A percentile compares a stretch with the other conserved stretches of the same genome.
Conservation (phyloP, 2,888 invertebrate species). For the Tricholauxania praeusta region DNA sequence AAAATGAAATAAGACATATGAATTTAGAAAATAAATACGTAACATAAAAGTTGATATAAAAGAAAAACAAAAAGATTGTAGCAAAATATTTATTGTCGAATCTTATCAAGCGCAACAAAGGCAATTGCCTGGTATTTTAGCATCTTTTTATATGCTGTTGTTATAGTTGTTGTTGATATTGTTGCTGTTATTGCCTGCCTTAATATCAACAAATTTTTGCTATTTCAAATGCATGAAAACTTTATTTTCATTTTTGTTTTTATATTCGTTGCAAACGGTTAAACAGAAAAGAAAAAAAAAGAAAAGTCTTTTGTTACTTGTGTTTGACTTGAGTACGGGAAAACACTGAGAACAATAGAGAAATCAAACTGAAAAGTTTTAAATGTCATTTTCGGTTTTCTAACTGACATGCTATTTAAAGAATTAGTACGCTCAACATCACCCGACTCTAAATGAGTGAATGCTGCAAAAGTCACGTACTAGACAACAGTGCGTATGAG, state of each 20-base stretch:
- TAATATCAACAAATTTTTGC: background rate
- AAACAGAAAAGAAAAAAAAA: background rate
- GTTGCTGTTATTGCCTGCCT: background rate
- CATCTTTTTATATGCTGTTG: background rate
- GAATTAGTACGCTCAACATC: too few relatives aligned
- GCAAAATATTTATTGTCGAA: conserved; percentile 8
- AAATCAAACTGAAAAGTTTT: too few relatives aligned
- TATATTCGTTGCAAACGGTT: conserved; percentile 5
- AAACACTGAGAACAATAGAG: too few relatives aligned
- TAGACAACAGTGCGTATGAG: too few relatives aligned
- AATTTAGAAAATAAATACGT: background rate
- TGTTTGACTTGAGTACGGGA: too few relatives aligned
- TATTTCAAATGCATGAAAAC: conserved; percentile 6
- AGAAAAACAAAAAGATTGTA: conserved; percentile 4
- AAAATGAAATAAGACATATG: background rate
- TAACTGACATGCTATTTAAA: too few relatives aligned
- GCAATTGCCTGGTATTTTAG: conserved; percentile 11
- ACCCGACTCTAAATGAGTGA: too few relatives aligned
- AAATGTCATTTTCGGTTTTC: too few relatives aligned
- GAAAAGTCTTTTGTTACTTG: too few relatives aligned
- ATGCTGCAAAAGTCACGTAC: too few relatives aligned
- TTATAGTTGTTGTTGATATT: conserved; percentile 8
- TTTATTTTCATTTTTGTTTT: conserved; percentile 20
- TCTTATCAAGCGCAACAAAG: conserved; percentile 8
- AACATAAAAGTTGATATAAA: background rate